Evolutionary conservation across 2,888 invertebrate genomes (phyloP), one percentile per base, ranked within the genome.

Genomic region (Tiliacea citrago): DNA sequence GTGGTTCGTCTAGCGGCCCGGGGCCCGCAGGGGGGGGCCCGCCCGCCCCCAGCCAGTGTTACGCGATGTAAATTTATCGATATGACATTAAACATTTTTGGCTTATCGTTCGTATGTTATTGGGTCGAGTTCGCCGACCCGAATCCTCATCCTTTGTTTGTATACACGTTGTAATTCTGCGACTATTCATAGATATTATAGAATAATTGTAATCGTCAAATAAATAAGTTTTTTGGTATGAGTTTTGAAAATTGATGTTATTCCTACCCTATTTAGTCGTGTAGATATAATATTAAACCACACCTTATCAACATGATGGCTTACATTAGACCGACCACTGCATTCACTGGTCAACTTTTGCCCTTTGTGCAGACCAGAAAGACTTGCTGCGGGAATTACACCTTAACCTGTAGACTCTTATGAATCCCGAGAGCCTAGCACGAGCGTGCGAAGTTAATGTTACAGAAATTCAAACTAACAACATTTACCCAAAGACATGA

Each of bases 71-170:
- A 94, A 96, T 95, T 95, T 95, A 96, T 94, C 93, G 91, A 95
- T 95, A 95, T 95, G 93, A 96, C 94, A 96, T 96, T 96, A 96
- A 96, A 96, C 95, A 94, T 95, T 96, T 96, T 96, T 96, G 96
- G 96, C 96, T 96, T 96, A 96, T 93, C 93, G 93, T 95, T 95
- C 92, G 95, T 95, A 95, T 94, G 91, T 96, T 94, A 94, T 94
- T 95, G 92, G 90, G 88, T 94, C 93, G 88, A 93, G 74, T 92
- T 92, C 83, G 78, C 84, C 83, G 79, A 69, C 81, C 76, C 75
- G 58, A 70, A 71, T 79, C 83, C 86, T 83, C 74, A 79, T 84
- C 81, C 79, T 88, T 77, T 76, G 78, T 87, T 85, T 83, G 82
- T 82, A 81, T 77, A 84, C 83, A 79, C 84, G 78, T 88, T 85